Conservation (phyloP, 2,888 invertebrate species). For the Beris morrisii region DNA sequence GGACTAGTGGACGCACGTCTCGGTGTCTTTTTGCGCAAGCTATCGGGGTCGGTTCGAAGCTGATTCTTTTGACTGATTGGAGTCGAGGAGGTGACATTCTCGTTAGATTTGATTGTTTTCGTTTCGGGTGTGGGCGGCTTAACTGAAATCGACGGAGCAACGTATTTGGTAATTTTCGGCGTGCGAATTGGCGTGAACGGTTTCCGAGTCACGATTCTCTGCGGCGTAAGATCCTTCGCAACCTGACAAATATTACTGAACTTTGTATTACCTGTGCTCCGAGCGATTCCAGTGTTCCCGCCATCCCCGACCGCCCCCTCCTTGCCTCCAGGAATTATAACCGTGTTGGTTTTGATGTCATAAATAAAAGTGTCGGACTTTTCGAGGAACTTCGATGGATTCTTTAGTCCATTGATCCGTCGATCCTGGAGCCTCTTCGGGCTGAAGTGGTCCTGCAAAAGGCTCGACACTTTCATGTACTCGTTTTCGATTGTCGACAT, state of each 20-base stretch:
- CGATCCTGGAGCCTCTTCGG: slow-evolving; percentile 14
- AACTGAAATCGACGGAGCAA: slow-evolving; percentile 17
- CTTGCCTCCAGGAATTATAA: slow-evolving; percentile 40
- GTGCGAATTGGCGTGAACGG: background rate
- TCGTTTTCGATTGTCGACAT: slow-evolving; percentile 34
- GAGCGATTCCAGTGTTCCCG: background rate
- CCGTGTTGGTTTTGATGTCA: slow-evolving; percentile 46
- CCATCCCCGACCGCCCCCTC: background rate
- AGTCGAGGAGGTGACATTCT: background rate
- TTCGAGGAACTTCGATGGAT: slow-evolving; percentile 43
- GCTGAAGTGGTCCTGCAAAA: slow-evolving; percentile 32
- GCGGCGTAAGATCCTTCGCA: background rate
- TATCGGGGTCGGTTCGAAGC: background rate
- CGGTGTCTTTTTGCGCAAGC: slow-evolving; percentile 39
- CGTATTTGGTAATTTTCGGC: background rate
- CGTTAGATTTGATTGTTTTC: background rate
- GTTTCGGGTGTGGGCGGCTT: slow-evolving; percentile 23
- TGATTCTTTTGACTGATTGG: background rate
- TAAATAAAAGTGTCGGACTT: slow-evolving; percentile 51
- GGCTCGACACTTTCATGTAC: slow-evolving; percentile 37
- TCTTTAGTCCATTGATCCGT: background rate
- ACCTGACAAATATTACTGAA: background rate
- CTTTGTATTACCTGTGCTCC: background rate
- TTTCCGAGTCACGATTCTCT: background rate
- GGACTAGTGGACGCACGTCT: slow-evolving; percentile 49